Evolutionary conservation across 2,888 invertebrate genomes (phyloP), one percentile per base, ranked within the genome.

Genomic region (Nephrotoma appendiculata): DNA sequence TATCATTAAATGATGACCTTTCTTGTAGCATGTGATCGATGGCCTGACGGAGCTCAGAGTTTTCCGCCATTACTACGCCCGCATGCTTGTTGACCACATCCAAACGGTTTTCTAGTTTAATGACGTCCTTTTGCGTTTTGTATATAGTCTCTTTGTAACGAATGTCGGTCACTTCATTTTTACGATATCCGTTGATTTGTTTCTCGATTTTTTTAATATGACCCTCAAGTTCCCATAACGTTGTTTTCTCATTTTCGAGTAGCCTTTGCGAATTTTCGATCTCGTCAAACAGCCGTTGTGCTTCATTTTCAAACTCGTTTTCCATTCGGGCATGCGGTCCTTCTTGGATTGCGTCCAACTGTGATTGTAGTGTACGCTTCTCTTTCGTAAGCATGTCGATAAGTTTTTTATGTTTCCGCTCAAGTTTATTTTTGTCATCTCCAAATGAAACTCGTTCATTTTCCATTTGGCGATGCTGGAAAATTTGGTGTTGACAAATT

Each of bases 11-110:
- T 89, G 95, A 95, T 41, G 95, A 94, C 44, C 95, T 94, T 91
- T 98, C 97, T 88, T 95, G 94, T 0, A 98, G 91, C 88, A 97
- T 93, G 88, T 96, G 94, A 89, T 98, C 96, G 86, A 98, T 97
- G 89, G 96, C 95, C 11, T 95, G 93, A 41, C 98, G 92, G 89
- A 97, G 92, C 88, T 93, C 93, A 86, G 93, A 93, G 90, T 97
- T 97, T 87, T 95, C 94, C 2, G 95, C 93, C 87, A 96, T 93
- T 31, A 96, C 94, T 4, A 93, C 92, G 90, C 96, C 96, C 90
- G 96, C 96, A 89, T 95, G 94, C 90, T 95, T 95, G 89, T 95
- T 95, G 1, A 94, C 94, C 1, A 95, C 95, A 89, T 96, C 95
- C 42, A 96, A 92, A 0, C 96, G 93, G 91, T 96, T 95, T 90